phyloP scores from a whole-genome alignment of 1,140 invertebrate species.

The Trachelipus rathkii region DNA sequence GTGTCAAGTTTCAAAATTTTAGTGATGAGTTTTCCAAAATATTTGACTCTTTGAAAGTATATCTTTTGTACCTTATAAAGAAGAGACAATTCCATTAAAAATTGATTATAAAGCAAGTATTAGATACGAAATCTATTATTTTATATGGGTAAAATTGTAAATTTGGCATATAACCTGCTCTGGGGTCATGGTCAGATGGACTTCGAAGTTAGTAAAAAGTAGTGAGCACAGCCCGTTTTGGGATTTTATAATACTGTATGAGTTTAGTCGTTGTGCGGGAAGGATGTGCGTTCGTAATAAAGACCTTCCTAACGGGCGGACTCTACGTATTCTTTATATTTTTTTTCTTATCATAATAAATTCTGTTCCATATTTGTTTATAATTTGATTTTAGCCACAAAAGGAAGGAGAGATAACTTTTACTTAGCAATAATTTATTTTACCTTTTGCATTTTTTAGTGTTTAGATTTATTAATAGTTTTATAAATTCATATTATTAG shows the following conservation, averaged over 20 bases:
- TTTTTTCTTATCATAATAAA: too few relatives aligned
- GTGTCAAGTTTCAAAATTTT: neutral
- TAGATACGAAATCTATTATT: neutral
- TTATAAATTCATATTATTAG: too few relatives aligned
- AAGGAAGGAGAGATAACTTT: too few relatives aligned
- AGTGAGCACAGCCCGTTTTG: neutral
- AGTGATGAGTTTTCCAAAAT: neutral
- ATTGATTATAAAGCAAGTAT: neutral
- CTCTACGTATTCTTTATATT: too few relatives aligned
- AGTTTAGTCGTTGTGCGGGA: neutral
- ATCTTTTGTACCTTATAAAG: too few relatives aligned
- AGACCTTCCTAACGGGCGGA: too few relatives aligned
- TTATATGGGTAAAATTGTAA: neutral
- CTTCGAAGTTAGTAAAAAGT: neutral
- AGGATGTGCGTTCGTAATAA: neutral
- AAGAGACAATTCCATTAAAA: neutral
- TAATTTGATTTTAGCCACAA: too few relatives aligned
- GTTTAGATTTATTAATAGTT: too few relatives aligned
- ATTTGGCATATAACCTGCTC: conserved; percentile 9
- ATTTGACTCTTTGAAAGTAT: neutral
- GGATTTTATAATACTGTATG: neutral
- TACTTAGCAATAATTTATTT: too few relatives aligned
- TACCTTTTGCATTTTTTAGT: too few relatives aligned
- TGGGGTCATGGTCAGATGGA: neutral
- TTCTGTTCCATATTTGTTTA: too few relatives aligned